Base-by-base conservation (phyloP, 2,888 invertebrate genomes). In the Ryuthela nishihirai region DNA sequence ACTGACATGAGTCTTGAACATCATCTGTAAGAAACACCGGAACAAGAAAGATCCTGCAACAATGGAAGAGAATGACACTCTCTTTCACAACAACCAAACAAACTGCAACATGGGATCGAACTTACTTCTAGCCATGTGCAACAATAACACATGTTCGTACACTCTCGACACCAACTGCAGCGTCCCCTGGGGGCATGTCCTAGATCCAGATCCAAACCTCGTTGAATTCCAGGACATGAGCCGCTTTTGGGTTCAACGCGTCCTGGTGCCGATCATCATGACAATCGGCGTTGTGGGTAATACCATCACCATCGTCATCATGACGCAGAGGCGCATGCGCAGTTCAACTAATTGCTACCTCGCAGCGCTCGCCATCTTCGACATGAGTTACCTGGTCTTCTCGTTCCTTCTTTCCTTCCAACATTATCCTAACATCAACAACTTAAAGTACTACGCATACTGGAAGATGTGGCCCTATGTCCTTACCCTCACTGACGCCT, bases 291-390 rank as follows among this genome's bases (percentile, higher is more conserved):
- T 85, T 54, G 74, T 84, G 50, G 86, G 85, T 45, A 87, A 87
- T 68, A 69, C 73, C 12, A 70, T 80, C 24, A 79, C 80, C 9
- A 77, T 80, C 49, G 74, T 79, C 26, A 80, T 81, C 38, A 73
- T 81, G 45, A 79, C 80, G 2, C 71, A 79, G 65, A 78, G 82
- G 65, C 80, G 84, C 46, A 86, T 87, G 85, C 76, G 83, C 68
- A 82, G 83, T 64, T 85, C 85, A 34, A 87, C 86, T 55, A 85
- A 87, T 74, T 80, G 81, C 61, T 87, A 87, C 73, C 75, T 87
- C 65, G 83, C 85, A 54, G 85, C 84, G 0, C 73, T 87, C 65
- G 86, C 86, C 38, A 77, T 83, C 54, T 83, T 83, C 55, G 87
- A 87, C 70, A 78, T 85, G 54, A 76, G 85, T 50, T 85, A 85